Percentiles rank a stretch among this genome's conserved stretches.
Evolutionary conservation across 2,888 invertebrate genomes (phyloP).

Genomic region (Pseudococcus longispinus): DNA sequence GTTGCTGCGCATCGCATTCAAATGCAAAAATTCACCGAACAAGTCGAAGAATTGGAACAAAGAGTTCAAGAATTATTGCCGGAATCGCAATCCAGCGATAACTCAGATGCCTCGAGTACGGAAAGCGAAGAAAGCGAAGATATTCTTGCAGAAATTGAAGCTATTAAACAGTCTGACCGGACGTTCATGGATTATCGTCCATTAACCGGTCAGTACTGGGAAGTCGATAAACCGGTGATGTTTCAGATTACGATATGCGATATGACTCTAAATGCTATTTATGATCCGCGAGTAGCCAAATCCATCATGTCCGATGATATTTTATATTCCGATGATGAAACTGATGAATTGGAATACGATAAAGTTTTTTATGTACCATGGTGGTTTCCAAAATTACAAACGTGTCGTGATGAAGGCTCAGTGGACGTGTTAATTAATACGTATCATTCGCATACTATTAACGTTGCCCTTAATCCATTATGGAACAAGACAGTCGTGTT

Average conservation of each 20-base stretch:
- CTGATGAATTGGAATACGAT: background rate
- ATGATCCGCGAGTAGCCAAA: background rate
- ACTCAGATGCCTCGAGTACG: background rate
- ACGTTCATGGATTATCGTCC: background rate
- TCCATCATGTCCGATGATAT: background rate
- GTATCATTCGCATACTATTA: background rate
- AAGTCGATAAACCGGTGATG: background rate
- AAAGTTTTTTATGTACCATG: background rate
- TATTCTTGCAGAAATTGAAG: background rate
- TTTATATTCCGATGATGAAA: background rate
- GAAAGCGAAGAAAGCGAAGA: background rate
- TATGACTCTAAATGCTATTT: background rate
- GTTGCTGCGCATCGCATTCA: background rate
- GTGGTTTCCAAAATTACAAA: constrained; percentile 2
- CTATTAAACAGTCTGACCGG: background rate
- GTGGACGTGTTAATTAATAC: background rate
- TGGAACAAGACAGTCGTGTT: background rate
- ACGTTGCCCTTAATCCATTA: background rate
- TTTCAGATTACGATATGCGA: background rate
- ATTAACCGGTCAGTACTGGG: background rate
- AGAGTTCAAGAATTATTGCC: background rate
- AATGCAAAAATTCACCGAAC: background rate
- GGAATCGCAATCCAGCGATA: background rate
- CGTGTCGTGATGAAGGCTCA: background rate
- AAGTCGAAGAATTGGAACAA: background rate